phyloP scores from a whole-genome alignment of 1,140 invertebrate genomes.

The Drosophila chauvacae region DNA sequence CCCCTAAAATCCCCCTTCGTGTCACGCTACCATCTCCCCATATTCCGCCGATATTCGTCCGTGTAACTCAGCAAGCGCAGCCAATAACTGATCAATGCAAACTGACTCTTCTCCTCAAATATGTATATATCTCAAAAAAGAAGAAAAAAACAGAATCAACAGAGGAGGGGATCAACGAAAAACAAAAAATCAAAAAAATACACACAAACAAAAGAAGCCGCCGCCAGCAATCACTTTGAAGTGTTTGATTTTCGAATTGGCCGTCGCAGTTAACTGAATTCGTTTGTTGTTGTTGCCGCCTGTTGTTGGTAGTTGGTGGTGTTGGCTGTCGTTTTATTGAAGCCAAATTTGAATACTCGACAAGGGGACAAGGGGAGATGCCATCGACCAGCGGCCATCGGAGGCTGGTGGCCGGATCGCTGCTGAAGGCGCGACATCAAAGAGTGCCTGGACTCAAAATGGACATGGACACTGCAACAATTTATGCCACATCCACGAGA shows the following conservation, averaged over 20 bases:
- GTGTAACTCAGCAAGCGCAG: slow-evolving; percentile 61
- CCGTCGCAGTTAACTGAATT: slow-evolving; percentile 61
- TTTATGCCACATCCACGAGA: slow-evolving; percentile 67
- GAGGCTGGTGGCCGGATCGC: slow-evolving; percentile 11
- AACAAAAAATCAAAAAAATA: slow-evolving; percentile 12
- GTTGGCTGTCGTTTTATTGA: slow-evolving; percentile 82
- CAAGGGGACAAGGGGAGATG: slow-evolving; percentile 66
- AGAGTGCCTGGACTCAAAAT: slow-evolving; percentile 82
- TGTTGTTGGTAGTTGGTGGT: slow-evolving; percentile 52
- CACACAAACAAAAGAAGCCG: slow-evolving; percentile 72
- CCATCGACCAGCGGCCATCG: slow-evolving; percentile 20
- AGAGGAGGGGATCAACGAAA: slow-evolving; percentile 11
- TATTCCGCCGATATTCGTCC: background rate
- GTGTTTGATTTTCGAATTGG: slow-evolving; percentile 82
- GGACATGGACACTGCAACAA: slow-evolving; percentile 80
- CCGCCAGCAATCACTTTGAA: slow-evolving; percentile 75
- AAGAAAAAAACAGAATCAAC: slow-evolving; percentile 37
- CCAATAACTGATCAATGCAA: slow-evolving; percentile 76
- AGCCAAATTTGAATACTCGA: slow-evolving; percentile 82
- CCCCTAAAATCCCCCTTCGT: slow-evolving; percentile 8
- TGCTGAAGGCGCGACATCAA: slow-evolving; percentile 74
- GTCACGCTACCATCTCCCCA: slow-evolving; percentile 41
- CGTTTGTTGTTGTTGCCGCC: slow-evolving; percentile 29
- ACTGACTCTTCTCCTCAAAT: slow-evolving; percentile 68
- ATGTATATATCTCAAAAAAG: slow-evolving; percentile 17